Conservation (phyloP, 2,797 vertebrate species). For the Neoniphon sammara region DNA sequence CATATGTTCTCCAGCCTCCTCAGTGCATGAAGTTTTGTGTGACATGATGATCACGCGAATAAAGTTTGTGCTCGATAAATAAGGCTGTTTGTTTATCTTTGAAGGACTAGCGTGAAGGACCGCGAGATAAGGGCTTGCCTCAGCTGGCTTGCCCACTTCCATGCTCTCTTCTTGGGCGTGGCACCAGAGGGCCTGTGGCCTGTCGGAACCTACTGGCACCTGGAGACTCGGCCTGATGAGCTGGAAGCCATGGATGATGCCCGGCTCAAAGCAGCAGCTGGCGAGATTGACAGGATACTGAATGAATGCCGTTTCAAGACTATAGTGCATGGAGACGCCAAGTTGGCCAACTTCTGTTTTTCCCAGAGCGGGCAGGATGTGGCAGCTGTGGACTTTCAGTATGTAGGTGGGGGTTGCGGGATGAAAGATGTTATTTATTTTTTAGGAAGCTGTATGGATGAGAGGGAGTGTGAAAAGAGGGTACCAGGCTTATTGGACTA, state of each 20-base stretch:
- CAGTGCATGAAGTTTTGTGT: no score
- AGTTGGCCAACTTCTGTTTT: constrained; percentile 86
- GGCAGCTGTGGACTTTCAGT: constrained; percentile 85
- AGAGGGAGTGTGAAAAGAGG: constrained; percentile 79
- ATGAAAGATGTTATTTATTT: constrained; percentile 85
- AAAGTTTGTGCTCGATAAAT: not conserved
- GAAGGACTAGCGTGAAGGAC: constrained; percentile 75
- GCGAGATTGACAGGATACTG: constrained; percentile 77
- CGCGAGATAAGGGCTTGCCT: constrained; percentile 81
- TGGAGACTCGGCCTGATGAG: constrained; percentile 85
- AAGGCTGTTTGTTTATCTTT: constrained; percentile 8
- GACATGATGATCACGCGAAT: not conserved
- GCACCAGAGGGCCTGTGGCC: constrained; percentile 80
- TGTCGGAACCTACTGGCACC: constrained; percentile 85
- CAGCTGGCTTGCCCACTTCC: constrained; percentile 84
- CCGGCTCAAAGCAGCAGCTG: constrained; percentile 78
- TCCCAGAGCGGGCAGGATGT: constrained; percentile 70
- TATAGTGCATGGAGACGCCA: constrained; percentile 84
- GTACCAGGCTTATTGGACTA: constrained; percentile 73
- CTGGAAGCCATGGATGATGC: constrained; percentile 78
- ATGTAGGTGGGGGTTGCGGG: constrained; percentile 84
- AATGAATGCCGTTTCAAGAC: constrained; percentile 80
- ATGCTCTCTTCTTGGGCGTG: constrained; percentile 79
- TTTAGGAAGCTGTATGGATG: constrained; percentile 82
- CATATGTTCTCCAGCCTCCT: no score